Percentiles rank a stretch among this genome's conserved stretches.
These are phyloP conservation scores for Ephydatia muelleri DNA, from an alignment of 37 sponge, comb jelly and placozoan species.

Conservation along the genomic window DNA sequence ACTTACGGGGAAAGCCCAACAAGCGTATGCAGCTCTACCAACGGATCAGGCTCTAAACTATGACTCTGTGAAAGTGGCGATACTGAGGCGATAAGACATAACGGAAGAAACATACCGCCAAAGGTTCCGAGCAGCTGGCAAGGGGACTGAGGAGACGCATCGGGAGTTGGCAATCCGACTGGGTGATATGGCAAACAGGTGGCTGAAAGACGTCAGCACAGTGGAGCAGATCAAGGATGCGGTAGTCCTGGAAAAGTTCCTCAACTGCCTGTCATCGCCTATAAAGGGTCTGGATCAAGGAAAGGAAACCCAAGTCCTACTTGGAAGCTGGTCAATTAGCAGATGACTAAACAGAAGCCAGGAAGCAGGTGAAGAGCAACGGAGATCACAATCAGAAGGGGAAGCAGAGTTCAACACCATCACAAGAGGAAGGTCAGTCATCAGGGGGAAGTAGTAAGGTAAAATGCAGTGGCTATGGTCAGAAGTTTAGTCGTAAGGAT, in stretches of 20 bases:
- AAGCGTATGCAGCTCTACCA: constrained; percentile 39
- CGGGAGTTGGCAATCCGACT: constrained; percentile 28
- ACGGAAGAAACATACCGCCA: constrained; percentile 14
- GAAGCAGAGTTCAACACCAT: too few species aligned
- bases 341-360: constrained; percentile 21
- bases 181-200: constrained; percentile 9
- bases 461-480: too few species aligned
- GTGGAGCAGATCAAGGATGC: neutral
- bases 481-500: too few species aligned
- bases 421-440: too few species aligned
- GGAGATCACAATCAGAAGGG: too few species aligned
- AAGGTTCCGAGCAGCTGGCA: constrained; percentile 9
- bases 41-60: constrained; percentile 31
- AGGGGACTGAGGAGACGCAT: constrained; percentile 18
- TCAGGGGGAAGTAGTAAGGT: too few species aligned
- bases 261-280: too few species aligned
- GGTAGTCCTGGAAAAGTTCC: constrained; percentile 8
- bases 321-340: constrained; percentile 10
- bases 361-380: too few species aligned
- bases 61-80: constrained; percentile 27
- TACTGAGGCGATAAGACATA: constrained; percentile 19
- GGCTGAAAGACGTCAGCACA: neutral
- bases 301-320: constrained; percentile 14
- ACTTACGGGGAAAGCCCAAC: too few species aligned
- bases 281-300: constrained; percentile 36